Conservation (phyloP, 2,113 vertebrate species). For the Cairina moschata region DNA sequence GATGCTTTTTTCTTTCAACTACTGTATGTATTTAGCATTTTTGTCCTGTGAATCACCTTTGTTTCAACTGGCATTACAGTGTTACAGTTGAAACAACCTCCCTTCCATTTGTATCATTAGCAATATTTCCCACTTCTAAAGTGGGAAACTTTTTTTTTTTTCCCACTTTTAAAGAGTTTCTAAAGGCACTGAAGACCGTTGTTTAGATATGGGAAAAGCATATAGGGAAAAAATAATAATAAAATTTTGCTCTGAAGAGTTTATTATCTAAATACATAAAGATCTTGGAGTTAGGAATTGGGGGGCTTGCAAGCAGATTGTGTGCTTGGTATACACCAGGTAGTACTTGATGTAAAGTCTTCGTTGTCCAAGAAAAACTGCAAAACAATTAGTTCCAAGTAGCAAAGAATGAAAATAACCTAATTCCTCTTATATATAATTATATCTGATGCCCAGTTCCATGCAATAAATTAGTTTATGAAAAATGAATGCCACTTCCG, state of each 20-base stretch:
- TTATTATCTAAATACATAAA: background rate
- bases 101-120: background rate
- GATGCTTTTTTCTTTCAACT: background rate
- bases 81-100: too few species aligned
- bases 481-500: background rate
- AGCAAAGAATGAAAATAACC: background rate
- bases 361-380: background rate
- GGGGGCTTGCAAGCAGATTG: background rate
- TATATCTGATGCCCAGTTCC: background rate
- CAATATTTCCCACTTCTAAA: background rate
- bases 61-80: background rate
- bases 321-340: background rate
- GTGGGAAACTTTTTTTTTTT: too few species aligned
- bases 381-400: background rate
- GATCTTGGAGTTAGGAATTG: background rate
- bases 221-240: background rate
- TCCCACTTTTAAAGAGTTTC: background rate
- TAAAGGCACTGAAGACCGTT: background rate
- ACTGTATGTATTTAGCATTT: background rate
- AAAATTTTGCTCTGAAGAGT: background rate
- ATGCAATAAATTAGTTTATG: background rate
- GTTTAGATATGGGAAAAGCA: background rate
- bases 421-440: background rate
- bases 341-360: background rate
- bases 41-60: background rate